Conservation (phyloP, 2,113 vertebrate genomes). For the Prietella phreatophila region DNA sequence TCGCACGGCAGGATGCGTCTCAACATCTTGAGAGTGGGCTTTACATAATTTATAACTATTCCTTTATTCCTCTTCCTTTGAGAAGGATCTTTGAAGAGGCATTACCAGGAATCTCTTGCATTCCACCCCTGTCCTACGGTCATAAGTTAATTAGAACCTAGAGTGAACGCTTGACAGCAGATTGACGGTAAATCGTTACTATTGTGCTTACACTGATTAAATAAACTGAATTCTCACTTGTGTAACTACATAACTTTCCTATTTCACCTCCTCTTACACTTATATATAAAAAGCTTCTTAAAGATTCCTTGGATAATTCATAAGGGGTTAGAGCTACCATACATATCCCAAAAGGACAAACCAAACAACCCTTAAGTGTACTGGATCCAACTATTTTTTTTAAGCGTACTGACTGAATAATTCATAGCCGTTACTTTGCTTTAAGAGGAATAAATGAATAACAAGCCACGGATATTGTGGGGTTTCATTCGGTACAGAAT, state of each 20-base stretch:
- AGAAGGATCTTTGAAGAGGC: constrained; percentile 68
- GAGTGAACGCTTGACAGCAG: not conserved
- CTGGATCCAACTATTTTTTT: not conserved
- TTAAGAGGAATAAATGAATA: not conserved
- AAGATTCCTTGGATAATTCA: not conserved
- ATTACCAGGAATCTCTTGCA: constrained; percentile 58
- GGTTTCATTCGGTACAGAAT: constrained; percentile 15
- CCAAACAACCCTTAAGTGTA: not conserved
- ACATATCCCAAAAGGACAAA: not conserved
- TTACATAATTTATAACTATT: constrained; percentile 75
- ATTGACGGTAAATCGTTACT: not conserved
- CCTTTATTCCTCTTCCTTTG: constrained; percentile 54
- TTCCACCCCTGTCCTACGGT: constrained; percentile 54
- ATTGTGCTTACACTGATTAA: not conserved
- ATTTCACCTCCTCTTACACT: not conserved
- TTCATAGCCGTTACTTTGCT: not conserved
- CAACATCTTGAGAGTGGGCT: constrained; percentile 48
- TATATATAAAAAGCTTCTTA: not conserved
- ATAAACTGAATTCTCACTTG: not conserved
- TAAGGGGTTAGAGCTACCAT: not conserved
- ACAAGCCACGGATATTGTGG: not conserved
- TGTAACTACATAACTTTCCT: not conserved
- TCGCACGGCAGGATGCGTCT: constrained; percentile 54
- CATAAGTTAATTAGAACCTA: constrained; percentile 13
- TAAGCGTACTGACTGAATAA: not conserved